Evolutionary conservation across 2,113 vertebrate genomes (phyloP).

Genomic region (Parus major): DNA sequence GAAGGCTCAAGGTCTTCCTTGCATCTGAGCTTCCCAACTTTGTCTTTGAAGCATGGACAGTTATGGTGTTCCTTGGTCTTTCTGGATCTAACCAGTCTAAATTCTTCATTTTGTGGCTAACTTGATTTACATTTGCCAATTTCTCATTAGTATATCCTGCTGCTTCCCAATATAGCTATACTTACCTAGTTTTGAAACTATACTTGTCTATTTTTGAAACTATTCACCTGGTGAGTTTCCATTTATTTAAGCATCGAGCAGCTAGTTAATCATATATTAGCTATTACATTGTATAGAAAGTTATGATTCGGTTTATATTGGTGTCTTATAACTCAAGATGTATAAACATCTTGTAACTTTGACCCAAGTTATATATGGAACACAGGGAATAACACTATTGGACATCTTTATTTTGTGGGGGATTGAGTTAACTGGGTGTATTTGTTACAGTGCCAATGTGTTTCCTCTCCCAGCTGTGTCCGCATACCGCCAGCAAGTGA

Average conservation of each 20-base stretch:
- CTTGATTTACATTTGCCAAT: not conserved
- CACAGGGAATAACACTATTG: too few species aligned
- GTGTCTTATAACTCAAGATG: not conserved
- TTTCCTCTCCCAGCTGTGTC: not conserved
- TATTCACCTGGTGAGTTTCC: not conserved
- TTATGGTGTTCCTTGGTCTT: not conserved
- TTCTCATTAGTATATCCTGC: not conserved
- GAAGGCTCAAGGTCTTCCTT: too few species aligned
- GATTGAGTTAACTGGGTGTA: not conserved
- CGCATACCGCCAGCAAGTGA: accelerated
- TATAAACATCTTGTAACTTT: not conserved
- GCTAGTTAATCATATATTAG: not conserved
- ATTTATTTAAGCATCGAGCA: not conserved
- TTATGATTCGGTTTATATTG: not conserved
- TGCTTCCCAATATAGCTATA: not conserved
- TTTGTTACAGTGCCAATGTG: accelerated
- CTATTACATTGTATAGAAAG: not conserved
- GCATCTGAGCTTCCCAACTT: not conserved
- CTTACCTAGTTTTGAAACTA: not conserved
- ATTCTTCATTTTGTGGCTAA: not conserved
- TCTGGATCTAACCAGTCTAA: not conserved
- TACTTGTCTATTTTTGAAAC: not conserved
- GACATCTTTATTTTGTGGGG: not conserved
- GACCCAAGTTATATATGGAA: not conserved
- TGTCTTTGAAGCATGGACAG: accelerated